phyloP scores from a whole-genome alignment of 2,797 vertebrate species.

The Eulemur albifrons region DNA sequence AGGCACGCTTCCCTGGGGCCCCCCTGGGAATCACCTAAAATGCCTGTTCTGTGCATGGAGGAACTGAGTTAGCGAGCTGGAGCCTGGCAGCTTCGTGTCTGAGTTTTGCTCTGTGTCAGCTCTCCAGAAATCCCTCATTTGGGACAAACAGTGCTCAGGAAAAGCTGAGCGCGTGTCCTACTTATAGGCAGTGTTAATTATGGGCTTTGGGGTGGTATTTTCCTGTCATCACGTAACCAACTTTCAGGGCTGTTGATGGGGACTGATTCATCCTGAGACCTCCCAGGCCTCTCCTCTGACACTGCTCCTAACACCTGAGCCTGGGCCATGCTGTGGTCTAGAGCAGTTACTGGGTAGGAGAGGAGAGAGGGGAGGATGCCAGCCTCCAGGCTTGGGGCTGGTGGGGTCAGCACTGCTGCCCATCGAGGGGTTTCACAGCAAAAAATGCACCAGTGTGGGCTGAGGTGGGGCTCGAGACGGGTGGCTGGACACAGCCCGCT shows the following conservation, averaged over 20 bases:
- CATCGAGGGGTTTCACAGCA: neutral
- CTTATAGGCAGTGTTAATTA: constrained; percentile 53
- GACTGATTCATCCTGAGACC: neutral
- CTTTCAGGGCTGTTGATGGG: neutral
- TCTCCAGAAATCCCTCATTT: constrained; percentile 16
- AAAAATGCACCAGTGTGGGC: neutral
- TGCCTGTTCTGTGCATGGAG: neutral
- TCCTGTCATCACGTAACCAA: neutral
- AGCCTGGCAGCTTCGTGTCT: neutral
- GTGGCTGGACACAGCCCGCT: too few relatives aligned
- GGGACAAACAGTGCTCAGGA: neutral
- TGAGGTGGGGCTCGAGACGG: rapidly evolving
- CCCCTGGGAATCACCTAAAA: neutral
- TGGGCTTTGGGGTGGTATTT: neutral
- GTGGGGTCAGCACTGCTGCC: rapidly evolving
- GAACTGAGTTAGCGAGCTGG: neutral
- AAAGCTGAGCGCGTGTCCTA: constrained; percentile 53
- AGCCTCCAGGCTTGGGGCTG: neutral
- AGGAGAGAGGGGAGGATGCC: too few relatives aligned
- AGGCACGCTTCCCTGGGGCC: neutral
- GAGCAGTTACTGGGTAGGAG: neutral
- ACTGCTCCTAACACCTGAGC: neutral
- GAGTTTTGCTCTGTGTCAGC: constrained; percentile 30
- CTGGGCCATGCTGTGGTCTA: rapidly evolving
- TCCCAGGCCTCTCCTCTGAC: neutral